Evolutionary conservation across 2,797 vertebrate species (phyloP).

Genomic region (Tamandua tetradactyla): DNA sequence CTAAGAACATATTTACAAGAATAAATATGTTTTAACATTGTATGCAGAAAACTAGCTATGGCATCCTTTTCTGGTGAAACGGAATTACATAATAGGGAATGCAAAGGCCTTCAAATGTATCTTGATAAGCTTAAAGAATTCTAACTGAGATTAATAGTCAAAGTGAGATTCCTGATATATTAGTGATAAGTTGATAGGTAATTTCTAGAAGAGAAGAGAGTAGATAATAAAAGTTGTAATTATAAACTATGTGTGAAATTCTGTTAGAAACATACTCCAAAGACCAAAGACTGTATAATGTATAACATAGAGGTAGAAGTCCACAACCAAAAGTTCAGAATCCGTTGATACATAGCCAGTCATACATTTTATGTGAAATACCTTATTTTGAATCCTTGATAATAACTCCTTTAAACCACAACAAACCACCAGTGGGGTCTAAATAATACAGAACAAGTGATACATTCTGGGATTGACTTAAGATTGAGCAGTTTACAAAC

Average conservation of each 20-base stretch:
- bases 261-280: not conserved
- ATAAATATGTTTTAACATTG: not conserved
- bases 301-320: rapidly evolving
- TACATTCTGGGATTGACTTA: no score
- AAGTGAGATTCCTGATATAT: not conserved
- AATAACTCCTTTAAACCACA: not conserved
- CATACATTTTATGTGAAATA: not conserved
- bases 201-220: not conserved
- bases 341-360: not conserved
- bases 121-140: not conserved
- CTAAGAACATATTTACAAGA: not conserved
- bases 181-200: not conserved
- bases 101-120: not conserved
- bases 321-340: not conserved
- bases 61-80: not conserved
- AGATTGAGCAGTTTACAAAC: not conserved
- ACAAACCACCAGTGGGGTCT: not conserved
- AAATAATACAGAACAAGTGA: not conserved
- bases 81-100: not conserved
- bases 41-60: not conserved
- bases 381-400: not conserved
- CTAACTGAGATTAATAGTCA: not conserved
- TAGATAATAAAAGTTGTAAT: not conserved
- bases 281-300: not conserved
- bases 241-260: not conserved